Conservation (phyloP, 2,797 vertebrate species). For the Coluber constrictor region DNA sequence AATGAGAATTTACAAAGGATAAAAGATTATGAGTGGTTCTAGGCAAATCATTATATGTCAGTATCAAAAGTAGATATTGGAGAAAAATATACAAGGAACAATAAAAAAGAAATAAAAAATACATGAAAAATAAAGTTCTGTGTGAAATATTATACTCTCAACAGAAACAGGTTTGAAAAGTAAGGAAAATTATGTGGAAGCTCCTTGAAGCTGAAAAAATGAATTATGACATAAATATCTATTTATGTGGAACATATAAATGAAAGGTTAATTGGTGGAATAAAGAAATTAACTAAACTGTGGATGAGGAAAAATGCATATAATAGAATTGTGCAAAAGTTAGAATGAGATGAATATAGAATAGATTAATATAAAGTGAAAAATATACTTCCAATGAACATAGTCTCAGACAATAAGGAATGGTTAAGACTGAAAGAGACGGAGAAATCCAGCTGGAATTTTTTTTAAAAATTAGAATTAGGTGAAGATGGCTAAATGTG, state of each 20-base stretch:
- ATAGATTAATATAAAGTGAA: background rate
- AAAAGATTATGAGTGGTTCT: background rate
- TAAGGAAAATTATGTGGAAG: background rate
- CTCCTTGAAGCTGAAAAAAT: background rate
- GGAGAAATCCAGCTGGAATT: background rate
- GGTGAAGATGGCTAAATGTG: background rate
- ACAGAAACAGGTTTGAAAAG: background rate
- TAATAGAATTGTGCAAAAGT: background rate
- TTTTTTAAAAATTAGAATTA: background rate
- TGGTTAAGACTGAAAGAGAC: background rate
- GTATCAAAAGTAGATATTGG: background rate
- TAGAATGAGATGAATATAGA: background rate
- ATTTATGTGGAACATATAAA: background rate
- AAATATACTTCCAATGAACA: background rate
- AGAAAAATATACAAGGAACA: background rate
- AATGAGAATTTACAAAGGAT: background rate
- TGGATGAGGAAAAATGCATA: background rate
- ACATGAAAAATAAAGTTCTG: background rate
- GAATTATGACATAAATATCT: background rate
- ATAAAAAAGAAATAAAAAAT: background rate
- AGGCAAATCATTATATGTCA: background rate
- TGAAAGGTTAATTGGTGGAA: background rate
- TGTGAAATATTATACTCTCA: background rate
- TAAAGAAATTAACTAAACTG: background rate
- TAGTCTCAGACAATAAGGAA: background rate